Evolutionary conservation across 2,888 invertebrate species (phyloP).

Genomic region (Thyatira batis): DNA sequence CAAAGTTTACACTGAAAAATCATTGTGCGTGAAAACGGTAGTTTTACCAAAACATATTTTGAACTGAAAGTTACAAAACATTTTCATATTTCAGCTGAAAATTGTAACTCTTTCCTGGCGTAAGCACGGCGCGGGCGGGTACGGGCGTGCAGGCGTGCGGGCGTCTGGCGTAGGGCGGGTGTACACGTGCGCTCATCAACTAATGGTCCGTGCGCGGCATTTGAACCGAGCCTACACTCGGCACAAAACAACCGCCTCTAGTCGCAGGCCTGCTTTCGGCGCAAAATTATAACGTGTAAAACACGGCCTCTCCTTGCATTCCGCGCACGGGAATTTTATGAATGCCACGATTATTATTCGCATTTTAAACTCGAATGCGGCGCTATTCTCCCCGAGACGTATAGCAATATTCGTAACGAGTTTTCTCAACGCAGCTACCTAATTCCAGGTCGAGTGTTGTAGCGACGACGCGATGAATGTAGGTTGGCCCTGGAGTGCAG

Average conservation of each 20-base stretch:
- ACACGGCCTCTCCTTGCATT: constrained; percentile 78
- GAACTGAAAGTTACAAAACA: constrained; percentile 71
- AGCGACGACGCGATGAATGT: constrained; percentile 34
- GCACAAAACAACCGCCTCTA: constrained; percentile 72
- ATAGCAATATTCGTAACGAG: constrained; percentile 81
- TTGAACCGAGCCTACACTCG: constrained; percentile 80
- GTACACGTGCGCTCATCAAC: constrained; percentile 80
- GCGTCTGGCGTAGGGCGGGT: constrained; percentile 63
- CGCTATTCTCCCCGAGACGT: constrained; percentile 77
- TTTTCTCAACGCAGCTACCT: constrained; percentile 76
- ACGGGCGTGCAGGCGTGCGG: constrained; percentile 44
- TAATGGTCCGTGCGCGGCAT: constrained; percentile 83
- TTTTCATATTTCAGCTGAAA: constrained; percentile 78
- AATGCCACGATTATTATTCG: constrained; percentile 80
- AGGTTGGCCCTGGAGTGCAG: constrained; percentile 33
- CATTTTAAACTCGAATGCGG: constrained; percentile 81
- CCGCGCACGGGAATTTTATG: constrained; percentile 79
- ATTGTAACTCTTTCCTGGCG: constrained; percentile 70
- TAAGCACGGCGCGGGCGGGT: constrained; percentile 32
- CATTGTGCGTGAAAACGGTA: constrained; percentile 78
- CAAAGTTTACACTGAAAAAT: constrained; percentile 67
- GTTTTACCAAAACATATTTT: constrained; percentile 74
- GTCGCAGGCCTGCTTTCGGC: constrained; percentile 75
- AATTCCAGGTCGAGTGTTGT: constrained; percentile 73
- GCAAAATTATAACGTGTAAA: constrained; percentile 82